Evolutionary conservation across 2,888 invertebrate species (phyloP).

Genomic region (Nematopogon swammerdamellus): DNA sequence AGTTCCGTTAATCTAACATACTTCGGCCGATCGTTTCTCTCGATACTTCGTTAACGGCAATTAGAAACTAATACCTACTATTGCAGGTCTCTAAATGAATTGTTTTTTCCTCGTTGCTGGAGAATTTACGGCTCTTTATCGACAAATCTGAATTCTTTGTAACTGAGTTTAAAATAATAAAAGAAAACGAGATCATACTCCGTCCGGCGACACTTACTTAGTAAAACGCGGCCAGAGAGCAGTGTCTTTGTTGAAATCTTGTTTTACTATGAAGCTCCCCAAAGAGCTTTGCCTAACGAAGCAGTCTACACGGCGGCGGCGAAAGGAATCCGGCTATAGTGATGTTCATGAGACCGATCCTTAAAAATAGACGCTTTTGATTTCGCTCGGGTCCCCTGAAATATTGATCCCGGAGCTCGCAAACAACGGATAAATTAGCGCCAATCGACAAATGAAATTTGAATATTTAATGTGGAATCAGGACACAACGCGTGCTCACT

Average conservation of each 20-base stretch:
- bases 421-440: conserved; percentile 16
- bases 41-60: background rate
- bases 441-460: conserved; percentile 19
- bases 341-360: too few relatives aligned
- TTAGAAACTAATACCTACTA: background rate
- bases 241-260: too few relatives aligned
- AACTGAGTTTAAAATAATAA: too few relatives aligned
- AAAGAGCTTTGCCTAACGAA: too few relatives aligned
- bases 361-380: too few relatives aligned
- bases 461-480: conserved; percentile 20
- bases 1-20: background rate
- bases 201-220: too few relatives aligned
- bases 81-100: background rate
- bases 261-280: too few relatives aligned
- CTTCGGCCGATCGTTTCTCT: background rate
- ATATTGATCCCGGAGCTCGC: background rate
- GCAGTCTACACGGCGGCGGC: too few relatives aligned
- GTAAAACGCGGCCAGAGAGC: too few relatives aligned
- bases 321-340: too few relatives aligned
- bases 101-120: background rate
- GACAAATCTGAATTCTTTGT: background rate
- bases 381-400: background rate
- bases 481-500: conserved; percentile 12
- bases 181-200: too few relatives aligned
- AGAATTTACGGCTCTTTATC: background rate